Conservation (phyloP, 2,113 vertebrate species). For the Oplegnathus fasciatus region DNA sequence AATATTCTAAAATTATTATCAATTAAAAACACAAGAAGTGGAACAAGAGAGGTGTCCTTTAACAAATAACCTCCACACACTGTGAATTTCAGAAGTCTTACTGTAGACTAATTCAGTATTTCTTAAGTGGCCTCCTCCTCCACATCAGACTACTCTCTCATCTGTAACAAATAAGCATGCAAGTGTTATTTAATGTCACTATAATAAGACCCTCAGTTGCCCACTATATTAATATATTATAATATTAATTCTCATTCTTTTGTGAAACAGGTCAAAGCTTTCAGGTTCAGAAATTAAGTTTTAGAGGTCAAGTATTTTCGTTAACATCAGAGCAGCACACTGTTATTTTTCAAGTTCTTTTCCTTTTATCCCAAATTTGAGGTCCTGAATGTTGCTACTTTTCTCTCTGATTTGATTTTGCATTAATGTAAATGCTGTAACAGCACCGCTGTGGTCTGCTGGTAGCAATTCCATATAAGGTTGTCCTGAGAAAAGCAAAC, state of each 20-base stretch:
- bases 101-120: constrained; percentile 26
- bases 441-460: constrained; percentile 22
- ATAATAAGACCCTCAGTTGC: constrained; percentile 69
- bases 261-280: constrained; percentile 54
- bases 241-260: constrained; percentile 58
- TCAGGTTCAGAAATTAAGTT: constrained; percentile 41
- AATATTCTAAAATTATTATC: background rate
- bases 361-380: constrained; percentile 30
- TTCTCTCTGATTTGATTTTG: constrained; percentile 53
- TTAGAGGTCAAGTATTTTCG: constrained; percentile 26
- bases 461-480: constrained; percentile 66
- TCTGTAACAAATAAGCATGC: constrained; percentile 75
- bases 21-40: background rate
- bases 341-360: constrained; percentile 29
- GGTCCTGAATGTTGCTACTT: constrained; percentile 26
- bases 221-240: background rate
- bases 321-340: constrained; percentile 2
- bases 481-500: constrained; percentile 57
- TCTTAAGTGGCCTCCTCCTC: constrained; percentile 39
- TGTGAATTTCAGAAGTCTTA: constrained; percentile 10
- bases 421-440: constrained; percentile 52
- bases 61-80: background rate
- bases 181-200: constrained; percentile 80
- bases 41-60: background rate
- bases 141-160: constrained; percentile 52